Evolutionary conservation across 2,797 vertebrate species (phyloP).

Genomic region (Rhadinocentrus ornatus): DNA sequence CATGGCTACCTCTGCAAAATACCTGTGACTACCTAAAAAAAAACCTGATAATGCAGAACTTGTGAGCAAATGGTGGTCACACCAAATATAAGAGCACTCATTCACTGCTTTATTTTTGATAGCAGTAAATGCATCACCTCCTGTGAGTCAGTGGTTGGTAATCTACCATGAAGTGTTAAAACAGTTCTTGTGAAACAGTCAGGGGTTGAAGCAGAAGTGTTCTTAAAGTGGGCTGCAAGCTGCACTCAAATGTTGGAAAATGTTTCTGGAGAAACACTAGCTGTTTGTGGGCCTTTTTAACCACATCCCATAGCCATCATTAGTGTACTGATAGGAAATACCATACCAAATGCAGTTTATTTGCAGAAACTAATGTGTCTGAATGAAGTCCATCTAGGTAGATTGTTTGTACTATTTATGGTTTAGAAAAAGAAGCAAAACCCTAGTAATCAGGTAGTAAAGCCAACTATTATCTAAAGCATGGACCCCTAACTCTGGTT

Average conservation of each 20-base stretch:
- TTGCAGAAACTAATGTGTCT: not conserved
- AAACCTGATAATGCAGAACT: not conserved
- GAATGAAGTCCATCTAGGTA: not conserved
- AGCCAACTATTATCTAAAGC: not conserved
- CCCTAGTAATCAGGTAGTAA: not conserved
- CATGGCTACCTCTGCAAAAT: not conserved
- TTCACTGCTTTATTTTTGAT: conserved; percentile 10
- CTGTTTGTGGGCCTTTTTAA: not conserved
- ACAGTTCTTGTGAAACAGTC: conserved; percentile 14
- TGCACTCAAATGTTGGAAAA: not conserved
- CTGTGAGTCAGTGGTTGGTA: conserved; percentile 28
- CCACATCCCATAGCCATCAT: not conserved
- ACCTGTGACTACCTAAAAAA: not conserved
- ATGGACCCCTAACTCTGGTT: too few species aligned
- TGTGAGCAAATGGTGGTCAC: not conserved
- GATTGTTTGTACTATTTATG: not conserved
- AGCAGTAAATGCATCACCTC: conserved; percentile 14
- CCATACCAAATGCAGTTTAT: too few species aligned
- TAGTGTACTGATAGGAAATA: not conserved
- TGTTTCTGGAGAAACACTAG: not conserved
- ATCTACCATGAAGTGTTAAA: conserved; percentile 19
- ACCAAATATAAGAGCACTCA: not conserved
- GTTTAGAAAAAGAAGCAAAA: not conserved
- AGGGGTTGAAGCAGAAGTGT: not conserved
- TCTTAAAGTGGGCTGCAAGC: not conserved